Conservation (phyloP, 2,113 vertebrate species). For the Nanorana parkeri region DNA sequence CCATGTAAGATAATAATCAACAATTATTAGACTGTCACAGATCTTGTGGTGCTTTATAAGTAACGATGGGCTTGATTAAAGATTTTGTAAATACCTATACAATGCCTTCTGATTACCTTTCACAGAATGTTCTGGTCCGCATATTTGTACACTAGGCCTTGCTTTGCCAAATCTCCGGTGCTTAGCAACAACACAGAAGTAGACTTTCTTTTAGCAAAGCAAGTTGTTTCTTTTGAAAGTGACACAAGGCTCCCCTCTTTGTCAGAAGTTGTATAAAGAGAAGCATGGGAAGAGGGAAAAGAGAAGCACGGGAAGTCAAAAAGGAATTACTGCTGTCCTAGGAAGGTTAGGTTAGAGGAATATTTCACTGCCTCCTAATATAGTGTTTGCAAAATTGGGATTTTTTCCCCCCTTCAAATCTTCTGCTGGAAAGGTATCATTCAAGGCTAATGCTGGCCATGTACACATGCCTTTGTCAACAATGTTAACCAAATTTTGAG, state of each 20-base stretch:
- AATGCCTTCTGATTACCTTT: conserved; percentile 39
- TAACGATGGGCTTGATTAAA: conserved; percentile 35
- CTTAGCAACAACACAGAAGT: conserved; percentile 11
- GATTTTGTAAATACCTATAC: conserved; percentile 41
- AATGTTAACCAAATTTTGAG: no score
- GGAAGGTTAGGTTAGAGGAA: not conserved
- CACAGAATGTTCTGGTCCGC: not conserved
- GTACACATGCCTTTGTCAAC: no score
- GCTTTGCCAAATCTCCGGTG: conserved; percentile 34
- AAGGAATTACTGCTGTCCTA: conserved; percentile 11
- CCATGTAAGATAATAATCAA: not conserved
- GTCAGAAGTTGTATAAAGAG: conserved; percentile 21
- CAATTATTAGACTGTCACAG: conserved; percentile 25
- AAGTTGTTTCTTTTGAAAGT: not conserved
- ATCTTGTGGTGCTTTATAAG: conserved; percentile 18
- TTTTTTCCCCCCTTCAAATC: not conserved
- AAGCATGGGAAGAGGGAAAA: conserved; percentile 33
- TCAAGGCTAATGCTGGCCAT: no score
- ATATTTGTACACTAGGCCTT: not conserved
- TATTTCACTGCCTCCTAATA: not conserved
- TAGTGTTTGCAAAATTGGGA: not conserved
- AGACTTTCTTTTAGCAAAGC: conserved; percentile 30
- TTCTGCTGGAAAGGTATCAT: no score
- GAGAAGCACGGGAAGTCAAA: conserved; percentile 15
- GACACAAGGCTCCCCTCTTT: conserved; percentile 33